These are phyloP conservation scores for Polymixis lichenea DNA, from an alignment of 2,888 invertebrate genomes.

Conservation along the genomic window DNA sequence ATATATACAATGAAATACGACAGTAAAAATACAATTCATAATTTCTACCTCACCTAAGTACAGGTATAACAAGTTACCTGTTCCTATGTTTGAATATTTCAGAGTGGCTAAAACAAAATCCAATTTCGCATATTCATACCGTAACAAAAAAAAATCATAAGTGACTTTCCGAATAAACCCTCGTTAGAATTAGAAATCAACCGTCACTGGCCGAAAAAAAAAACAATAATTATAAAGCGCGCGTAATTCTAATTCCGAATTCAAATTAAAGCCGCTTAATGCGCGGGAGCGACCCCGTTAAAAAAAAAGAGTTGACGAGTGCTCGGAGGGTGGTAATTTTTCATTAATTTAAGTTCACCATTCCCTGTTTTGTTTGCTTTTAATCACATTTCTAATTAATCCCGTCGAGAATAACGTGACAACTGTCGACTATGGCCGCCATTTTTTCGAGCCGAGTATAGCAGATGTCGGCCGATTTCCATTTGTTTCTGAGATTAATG, in stretches of 20 bases:
- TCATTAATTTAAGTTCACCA: constrained; percentile 91
- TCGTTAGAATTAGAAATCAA: constrained; percentile 87
- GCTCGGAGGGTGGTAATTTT: constrained; percentile 91
- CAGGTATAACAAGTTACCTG: constrained; percentile 38
- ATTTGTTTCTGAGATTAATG: constrained; percentile 91
- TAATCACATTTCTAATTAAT: constrained; percentile 91
- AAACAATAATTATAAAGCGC: constrained; percentile 90
- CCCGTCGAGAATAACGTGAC: constrained; percentile 91
- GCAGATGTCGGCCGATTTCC: constrained; percentile 91
- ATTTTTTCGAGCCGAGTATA: constrained; percentile 88
- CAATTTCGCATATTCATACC: constrained; percentile 64
- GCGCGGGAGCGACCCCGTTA: constrained; percentile 90
- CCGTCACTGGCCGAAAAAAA: constrained; percentile 85
- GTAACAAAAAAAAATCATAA: constrained; percentile 69
- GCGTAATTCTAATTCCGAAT: constrained; percentile 91
- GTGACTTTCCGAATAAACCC: constrained; percentile 79
- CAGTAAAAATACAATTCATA: constrained; percentile 38
- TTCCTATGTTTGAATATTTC: constrained; percentile 55
- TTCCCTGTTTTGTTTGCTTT: constrained; percentile 91
- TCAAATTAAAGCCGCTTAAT: constrained; percentile 91
- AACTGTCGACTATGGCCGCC: constrained; percentile 90
- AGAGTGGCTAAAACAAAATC: constrained; percentile 58
- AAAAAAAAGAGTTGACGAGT: constrained; percentile 91
- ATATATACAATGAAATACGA: constrained; percentile 13
- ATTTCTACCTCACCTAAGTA: constrained; percentile 21